These are phyloP conservation scores for Gila orcuttii DNA, from an alignment of 2,113 vertebrate genomes.

Conservation along the genomic window DNA sequence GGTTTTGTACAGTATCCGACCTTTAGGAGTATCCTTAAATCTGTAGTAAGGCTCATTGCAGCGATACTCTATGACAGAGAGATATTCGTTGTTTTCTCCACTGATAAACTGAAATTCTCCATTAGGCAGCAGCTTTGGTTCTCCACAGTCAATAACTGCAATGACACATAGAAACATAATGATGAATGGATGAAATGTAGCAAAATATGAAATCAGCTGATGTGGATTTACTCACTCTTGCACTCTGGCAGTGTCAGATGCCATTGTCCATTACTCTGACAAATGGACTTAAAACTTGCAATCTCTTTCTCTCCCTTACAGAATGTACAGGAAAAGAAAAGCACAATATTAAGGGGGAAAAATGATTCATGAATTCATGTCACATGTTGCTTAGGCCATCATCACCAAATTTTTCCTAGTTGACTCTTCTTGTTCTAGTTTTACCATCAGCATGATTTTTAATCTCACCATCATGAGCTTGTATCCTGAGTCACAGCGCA, in stretches of 20 bases:
- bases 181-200: background rate
- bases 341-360: too few relatives aligned
- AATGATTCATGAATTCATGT: too few relatives aligned
- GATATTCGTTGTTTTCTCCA: conserved; percentile 70
- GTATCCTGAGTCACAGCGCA: conserved; percentile 74
- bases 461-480: conserved; percentile 74
- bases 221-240: conserved; percentile 64
- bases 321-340: background rate
- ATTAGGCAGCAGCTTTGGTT: conserved; percentile 67
- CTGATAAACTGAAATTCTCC: conserved; percentile 65
- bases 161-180: background rate
- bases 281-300: conserved; percentile 66
- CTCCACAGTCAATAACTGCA: conserved; percentile 75
- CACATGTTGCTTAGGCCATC: too few relatives aligned
- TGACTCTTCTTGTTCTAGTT: background rate
- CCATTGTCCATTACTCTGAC: conserved; percentile 71
- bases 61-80: conserved; percentile 70
- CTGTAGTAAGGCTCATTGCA: conserved; percentile 74
- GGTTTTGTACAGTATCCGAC: background rate
- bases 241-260: conserved; percentile 74
- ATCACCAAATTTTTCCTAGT: background rate
- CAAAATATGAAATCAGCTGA: background rate
- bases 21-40: conserved; percentile 52
- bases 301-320: conserved; percentile 69
- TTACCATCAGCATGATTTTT: background rate